Base-by-base conservation (phyloP, 1,140 invertebrate species). In the Aculops lycopersici region DNA sequence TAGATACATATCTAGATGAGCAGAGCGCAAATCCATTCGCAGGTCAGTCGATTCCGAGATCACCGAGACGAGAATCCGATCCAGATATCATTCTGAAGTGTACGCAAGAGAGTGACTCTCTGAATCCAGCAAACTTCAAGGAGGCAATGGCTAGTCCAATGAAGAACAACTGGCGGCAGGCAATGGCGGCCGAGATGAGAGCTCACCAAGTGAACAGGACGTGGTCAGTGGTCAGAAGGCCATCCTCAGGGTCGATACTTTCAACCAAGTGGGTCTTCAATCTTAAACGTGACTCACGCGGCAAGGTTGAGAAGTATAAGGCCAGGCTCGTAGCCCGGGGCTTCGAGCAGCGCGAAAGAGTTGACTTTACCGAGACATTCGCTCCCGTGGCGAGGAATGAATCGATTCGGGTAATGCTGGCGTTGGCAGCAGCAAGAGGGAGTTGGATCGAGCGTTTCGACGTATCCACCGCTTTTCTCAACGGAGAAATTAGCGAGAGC, bases 311-410 rank as follows among this genome's bases (percentile, higher is more conserved):
- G 41, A 47, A 53, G 24, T 46, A 41, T 13, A 59, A 57, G 48
- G 52, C 54, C 3, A 21, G 57, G 19, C 47, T 59, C 18, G 55
- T 61, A 0, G 51, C 48, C 4, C 50, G 52, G 48, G 58, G 57
- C 4, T 60, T 48, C 43, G 36, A 31, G 4, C 56, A 59, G 46
- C 43, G 41, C 19, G 18, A 49, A 4, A 56, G 57, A 4, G 46
- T 56, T 4, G 56, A 58, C 36, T 57, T 51, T 39, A 36, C 43
- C 13, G 50, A 60, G 45, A 56, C 54, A 8, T 60, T 48, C 47
- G 51, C 51, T n/a, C 56, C 53, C 38, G 46, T 55, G 2, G 44
- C 43, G 0, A 24, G 48, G 35, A 47, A 48, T 20, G 52, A 51
- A 19, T 50, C 56, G 12, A 46, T 59, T 36, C 42, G 53, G 20